Base-by-base conservation (phyloP, 2,888 invertebrate species). In the Phasia obesa region DNA sequence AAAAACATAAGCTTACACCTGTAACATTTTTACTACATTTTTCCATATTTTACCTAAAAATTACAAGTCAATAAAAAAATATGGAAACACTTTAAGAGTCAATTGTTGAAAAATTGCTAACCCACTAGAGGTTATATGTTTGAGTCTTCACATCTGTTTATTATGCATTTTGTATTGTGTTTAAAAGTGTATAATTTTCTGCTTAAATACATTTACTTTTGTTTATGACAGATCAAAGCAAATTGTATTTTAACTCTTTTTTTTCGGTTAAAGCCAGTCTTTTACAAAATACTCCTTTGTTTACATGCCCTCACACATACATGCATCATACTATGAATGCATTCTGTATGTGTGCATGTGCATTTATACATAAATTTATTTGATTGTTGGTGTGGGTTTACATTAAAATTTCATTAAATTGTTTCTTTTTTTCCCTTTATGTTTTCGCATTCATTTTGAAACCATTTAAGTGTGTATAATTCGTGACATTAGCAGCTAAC, bases 401-500 rank as follows among this genome's bases (percentile, higher is more conserved):
- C 31, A 65, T 60, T 31, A 60, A 69, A 53, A 69, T 49, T 75
- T 70, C 25, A 70, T 81, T 64, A 31, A 70, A 70, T 35, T 70
- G 38, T 65, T 81, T 51, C 35, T 75, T 75, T 57, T 44, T 15
- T 42, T 13, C 2, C n/a, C 15, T 53, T 57, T 79, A 51, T 59
- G 38, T 62, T 38, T 75, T 71, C 27, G 49, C 64, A 64, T 57
- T 38, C 76, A 62, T 64, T 75, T 70, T 59, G 59, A 83, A 83
- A 59, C 21, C 69, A 78, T 60, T 78, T 78, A 78, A 78, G 82
- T 70, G 82, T 64, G 25, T 70, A 65, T 83, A 78, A 83, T 78
- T 70, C 74, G 65, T 78, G 74, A 75, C 82, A 78, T 78, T 59
- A 65, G 38, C 82, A 83, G 78, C 53, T 74, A 74, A 78, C 69